Evolutionary conservation across 1,140 invertebrate genomes (phyloP), one percentile per base, ranked within the genome.

Genomic region (Lordiphosa stackelbergi): DNA sequence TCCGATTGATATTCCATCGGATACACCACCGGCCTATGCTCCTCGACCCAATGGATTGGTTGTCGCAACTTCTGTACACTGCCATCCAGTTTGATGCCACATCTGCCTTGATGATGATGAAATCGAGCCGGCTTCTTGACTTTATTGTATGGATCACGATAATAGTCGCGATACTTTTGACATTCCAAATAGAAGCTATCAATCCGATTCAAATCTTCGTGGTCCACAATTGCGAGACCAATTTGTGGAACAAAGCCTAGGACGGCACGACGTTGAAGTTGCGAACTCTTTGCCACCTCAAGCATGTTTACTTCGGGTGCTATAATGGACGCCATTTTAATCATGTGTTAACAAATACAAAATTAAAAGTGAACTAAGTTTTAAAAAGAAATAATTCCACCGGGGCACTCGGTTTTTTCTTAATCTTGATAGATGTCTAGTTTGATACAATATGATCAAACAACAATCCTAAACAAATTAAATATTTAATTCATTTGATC

Each of bases 81-180:
- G 2, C 6, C 22, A 36, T 86, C 85, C 42, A 61, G 8, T 37
- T 49, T 69, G 8, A 71, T 55, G 36, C 57, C 73, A 13, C 85
- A 86, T 36, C 64, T 68, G 5, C 79, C 69, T 12, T 61, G 49
- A 13, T 64, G 63, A 2, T 34, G 16, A 0, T 10, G 46, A 37
- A 86, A 86, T 8, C n/a, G 31, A 0, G 4, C 0, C 0, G 85
- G 85, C 22, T 72, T 71, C 40, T 62, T 63, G 2, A 86, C 9
- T 13, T 53, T 70, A 12, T 79, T 45, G 43, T 86, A 66, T 3
- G 85, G 85, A 53, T 86, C 85, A 3, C 85, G 70, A 55, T 86
- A 86, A 19, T 64, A 86, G 31, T 86, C 85, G 1, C 85, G 69
- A 42, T 69, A 73, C 38, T 72, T 66, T 36, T 86, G 85, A n/a